Percentiles rank a stretch among this genome's conserved stretches.
phyloP scores from a whole-genome alignment of 2,113 vertebrate species.

The Alosa alosa region DNA sequence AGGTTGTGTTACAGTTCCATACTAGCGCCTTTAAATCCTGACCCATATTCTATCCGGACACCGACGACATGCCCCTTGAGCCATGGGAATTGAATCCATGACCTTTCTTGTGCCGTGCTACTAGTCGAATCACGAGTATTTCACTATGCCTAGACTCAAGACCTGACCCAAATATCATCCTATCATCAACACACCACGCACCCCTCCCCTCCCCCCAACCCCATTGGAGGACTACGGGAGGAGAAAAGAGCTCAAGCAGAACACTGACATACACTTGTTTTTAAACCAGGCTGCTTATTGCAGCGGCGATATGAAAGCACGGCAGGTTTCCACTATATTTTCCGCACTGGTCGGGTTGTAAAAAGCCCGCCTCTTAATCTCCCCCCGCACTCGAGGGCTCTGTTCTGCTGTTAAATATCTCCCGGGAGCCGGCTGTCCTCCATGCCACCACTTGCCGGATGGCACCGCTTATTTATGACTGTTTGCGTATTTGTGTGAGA shows the following conservation, averaged over 20 bases:
- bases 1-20: not conserved
- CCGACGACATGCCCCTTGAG: not conserved
- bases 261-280: not conserved
- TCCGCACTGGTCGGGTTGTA: conserved; percentile 22
- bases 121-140: not conserved
- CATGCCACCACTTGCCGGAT: conserved; percentile 37
- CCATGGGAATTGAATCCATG: not conserved
- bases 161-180: not conserved
- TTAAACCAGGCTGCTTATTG: conserved; percentile 29
- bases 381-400: conserved; percentile 21
- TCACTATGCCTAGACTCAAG: not conserved
- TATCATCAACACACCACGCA: not conserved
- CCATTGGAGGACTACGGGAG: not conserved
- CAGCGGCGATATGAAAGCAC: conserved; percentile 26
- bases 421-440: conserved; percentile 35
- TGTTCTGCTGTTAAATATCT: conserved; percentile 40
- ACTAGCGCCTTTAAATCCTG: not conserved
- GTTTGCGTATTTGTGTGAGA: conserved; percentile 19
- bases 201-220: not conserved
- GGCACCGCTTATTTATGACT: conserved; percentile 48
- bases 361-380: conserved; percentile 38
- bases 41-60: not conserved
- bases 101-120: not conserved
- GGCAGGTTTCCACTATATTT: conserved; percentile 27
- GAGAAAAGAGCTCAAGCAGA: not conserved